phyloP scores from a whole-genome alignment of 2,888 invertebrate species.

The Strigamia transsilvanica region DNA sequence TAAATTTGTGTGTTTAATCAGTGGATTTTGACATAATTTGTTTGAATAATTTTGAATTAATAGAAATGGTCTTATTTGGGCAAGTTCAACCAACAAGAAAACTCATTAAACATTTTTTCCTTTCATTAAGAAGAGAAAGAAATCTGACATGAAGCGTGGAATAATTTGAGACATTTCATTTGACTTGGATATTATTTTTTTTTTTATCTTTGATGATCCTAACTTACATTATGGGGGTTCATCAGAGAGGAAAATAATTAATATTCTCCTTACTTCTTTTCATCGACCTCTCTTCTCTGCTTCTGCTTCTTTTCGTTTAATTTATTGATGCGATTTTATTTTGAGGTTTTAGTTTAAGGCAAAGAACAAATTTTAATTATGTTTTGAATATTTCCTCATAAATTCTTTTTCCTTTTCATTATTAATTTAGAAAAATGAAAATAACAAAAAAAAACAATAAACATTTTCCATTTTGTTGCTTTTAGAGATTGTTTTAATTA shows the following conservation, averaged over 20 bases:
- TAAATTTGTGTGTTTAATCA: neutral
- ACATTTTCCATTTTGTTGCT: no score
- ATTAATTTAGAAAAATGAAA: neutral
- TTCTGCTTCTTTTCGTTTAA: neutral
- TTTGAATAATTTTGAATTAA: neutral
- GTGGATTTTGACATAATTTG: neutral
- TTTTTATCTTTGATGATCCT: neutral
- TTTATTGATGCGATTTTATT: neutral
- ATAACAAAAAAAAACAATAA: no score
- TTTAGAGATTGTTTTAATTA: neutral
- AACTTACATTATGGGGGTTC: neutral
- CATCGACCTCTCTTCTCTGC: neutral
- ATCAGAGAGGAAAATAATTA: neutral
- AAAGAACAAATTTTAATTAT: neutral
- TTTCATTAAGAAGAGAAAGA: neutral
- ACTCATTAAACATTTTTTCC: neutral
- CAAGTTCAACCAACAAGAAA: neutral
- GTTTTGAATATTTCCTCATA: neutral
- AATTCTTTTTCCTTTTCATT: neutral
- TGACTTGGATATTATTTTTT: neutral
- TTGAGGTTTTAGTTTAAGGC: neutral
- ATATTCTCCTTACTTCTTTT: neutral
- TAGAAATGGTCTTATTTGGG: neutral
- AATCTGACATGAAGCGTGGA: neutral
- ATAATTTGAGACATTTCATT: slow-evolving; percentile 8